Conservation (phyloP, 2,797 vertebrate species). For the Liasis olivaceus region DNA sequence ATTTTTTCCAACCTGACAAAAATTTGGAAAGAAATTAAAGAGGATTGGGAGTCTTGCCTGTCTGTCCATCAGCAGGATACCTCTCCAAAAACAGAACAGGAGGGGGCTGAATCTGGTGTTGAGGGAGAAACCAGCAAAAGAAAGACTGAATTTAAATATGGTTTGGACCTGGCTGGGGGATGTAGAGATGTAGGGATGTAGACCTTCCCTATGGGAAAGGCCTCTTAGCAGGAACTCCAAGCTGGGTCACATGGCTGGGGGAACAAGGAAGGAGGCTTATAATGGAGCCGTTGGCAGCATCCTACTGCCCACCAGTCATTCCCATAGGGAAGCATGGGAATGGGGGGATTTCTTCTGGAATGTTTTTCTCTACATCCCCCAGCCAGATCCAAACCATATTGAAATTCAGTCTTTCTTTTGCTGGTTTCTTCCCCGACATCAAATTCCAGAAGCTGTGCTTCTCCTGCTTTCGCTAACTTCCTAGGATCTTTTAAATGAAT, state of each 20-base stretch:
- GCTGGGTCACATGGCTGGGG: not conserved
- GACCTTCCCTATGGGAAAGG: not conserved
- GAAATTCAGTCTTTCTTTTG: not conserved
- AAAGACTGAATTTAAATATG: not conserved
- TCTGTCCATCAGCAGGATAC: not conserved
- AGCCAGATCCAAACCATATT: not conserved
- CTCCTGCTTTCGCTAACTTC: not conserved
- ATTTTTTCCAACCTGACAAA: not conserved
- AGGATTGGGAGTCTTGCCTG: not conserved
- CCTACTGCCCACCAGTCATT: not conserved
- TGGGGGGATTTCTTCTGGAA: not conserved
- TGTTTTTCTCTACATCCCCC: not conserved
- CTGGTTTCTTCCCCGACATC: not conserved
- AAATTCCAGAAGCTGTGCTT: not conserved
- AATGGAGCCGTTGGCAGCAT: not conserved
- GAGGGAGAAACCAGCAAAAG: not conserved
- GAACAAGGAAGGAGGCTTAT: not conserved
- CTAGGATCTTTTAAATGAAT: not conserved
- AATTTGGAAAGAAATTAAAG: not conserved
- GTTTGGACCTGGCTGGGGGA: not conserved
- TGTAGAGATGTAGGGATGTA: not conserved
- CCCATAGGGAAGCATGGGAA: not conserved
- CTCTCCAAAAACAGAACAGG: not conserved
- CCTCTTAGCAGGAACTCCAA: not conserved
- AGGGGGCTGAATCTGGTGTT: not conserved